phyloP scores from a whole-genome alignment of 1,140 invertebrate genomes.

The Camponotus floridanus region DNA sequence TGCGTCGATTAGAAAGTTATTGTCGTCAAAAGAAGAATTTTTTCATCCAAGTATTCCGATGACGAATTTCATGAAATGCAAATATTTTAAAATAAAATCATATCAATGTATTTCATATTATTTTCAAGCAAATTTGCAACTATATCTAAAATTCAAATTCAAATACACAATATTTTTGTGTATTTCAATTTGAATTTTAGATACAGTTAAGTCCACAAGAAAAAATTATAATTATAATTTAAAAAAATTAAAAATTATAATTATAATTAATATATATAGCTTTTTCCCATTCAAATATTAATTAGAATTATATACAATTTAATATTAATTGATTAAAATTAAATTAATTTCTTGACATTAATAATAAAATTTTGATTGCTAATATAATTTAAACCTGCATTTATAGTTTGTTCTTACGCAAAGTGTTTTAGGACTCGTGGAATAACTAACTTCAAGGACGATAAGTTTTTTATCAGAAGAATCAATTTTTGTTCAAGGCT shows the following conservation, averaged over 20 bases:
- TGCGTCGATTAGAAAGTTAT: slow-evolving; percentile 7
- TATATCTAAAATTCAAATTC: no score
- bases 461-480: no score
- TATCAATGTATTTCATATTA: neutral
- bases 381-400: neutral
- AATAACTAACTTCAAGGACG: no score
- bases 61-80: neutral
- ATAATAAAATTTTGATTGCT: neutral
- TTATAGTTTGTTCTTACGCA: no score
- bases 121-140: neutral
- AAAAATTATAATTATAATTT: neutral
- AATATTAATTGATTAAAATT: neutral
- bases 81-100: neutral
- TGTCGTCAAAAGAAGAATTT: slow-evolving; percentile 9
- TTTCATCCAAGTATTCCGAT: neutral
- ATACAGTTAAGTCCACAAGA: neutral
- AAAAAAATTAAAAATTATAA: neutral
- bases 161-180: slow-evolving; percentile 14
- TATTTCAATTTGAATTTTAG: neutral
- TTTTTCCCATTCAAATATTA: neutral
- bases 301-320: neutral
- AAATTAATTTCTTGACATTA: neutral
- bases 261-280: no score
- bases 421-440: no score
- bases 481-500: no score